Conservation (phyloP, 2,888 invertebrate genomes). For the Philaethria dido region DNA sequence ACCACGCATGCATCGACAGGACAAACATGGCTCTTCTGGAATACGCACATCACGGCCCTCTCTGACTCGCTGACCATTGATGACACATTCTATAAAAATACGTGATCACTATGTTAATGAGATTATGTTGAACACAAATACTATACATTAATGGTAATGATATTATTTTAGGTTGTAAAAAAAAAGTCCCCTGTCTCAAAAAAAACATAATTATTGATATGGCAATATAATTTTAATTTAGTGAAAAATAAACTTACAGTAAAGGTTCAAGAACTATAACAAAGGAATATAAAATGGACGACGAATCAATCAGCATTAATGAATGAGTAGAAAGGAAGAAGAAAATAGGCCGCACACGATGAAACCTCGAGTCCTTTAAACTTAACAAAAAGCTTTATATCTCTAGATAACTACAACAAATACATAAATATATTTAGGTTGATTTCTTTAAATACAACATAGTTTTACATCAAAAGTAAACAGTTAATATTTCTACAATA, state of each 20-base stretch:
- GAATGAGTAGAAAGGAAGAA: slow-evolving; percentile 55
- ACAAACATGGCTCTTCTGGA: slow-evolving; percentile 93
- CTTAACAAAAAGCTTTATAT: slow-evolving; percentile 43
- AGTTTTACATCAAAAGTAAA: no score
- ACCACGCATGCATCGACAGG: slow-evolving; percentile 90
- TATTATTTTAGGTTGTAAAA: no score
- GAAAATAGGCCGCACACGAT: slow-evolving; percentile 67
- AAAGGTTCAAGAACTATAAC: slow-evolving; percentile 47
- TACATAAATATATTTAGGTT: not conserved
- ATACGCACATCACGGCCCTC: slow-evolving; percentile 92
- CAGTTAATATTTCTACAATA: no score
- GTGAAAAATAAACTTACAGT: not conserved
- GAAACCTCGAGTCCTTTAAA: slow-evolving; percentile 49
- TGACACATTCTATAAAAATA: slow-evolving; percentile 87
- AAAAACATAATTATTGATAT: no score
- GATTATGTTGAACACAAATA: no score
- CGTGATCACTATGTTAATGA: slow-evolving; percentile 29
- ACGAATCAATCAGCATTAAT: slow-evolving; percentile 80
- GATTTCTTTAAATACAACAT: not conserved
- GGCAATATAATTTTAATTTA: not conserved
- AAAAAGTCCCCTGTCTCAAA: no score
- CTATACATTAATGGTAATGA: no score
- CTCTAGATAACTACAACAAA: slow-evolving; percentile 30
- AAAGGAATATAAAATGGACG: slow-evolving; percentile 53
- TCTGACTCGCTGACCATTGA: slow-evolving; percentile 92